These are phyloP conservation scores for Rhinoraja longicauda DNA, from an alignment of 2,797 vertebrate species.

Conservation along the genomic window DNA sequence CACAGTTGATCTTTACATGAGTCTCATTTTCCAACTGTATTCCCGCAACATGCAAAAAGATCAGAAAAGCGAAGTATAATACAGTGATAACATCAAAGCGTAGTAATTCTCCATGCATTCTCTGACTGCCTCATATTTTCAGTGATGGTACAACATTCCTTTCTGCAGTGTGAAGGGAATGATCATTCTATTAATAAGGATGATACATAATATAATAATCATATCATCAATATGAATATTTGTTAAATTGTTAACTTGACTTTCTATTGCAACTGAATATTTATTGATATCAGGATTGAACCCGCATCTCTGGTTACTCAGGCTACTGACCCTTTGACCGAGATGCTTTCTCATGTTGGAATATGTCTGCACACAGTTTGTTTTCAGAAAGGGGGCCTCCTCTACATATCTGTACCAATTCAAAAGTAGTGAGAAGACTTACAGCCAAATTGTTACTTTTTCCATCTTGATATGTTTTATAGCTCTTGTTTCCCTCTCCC, in stretches of 20 bases:
- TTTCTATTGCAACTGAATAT: neutral
- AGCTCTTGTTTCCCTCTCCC: too few relatives aligned
- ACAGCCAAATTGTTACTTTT: neutral
- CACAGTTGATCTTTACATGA: neutral
- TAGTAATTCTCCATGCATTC: neutral
- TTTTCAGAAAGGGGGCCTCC: neutral
- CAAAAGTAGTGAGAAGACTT: neutral
- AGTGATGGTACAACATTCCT: neutral
- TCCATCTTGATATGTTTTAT: neutral
- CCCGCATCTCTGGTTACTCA: too few relatives aligned
- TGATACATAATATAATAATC: neutral
- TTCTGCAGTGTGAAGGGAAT: neutral
- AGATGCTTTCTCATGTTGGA: neutral
- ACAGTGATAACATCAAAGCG: neutral
- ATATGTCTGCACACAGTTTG: neutral
- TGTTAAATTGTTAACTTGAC: neutral
- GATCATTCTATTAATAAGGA: neutral
- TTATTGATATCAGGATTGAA: neutral
- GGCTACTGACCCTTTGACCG: neutral
- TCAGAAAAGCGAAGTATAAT: neutral
- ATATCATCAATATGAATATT: neutral
- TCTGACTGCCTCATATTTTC: neutral
- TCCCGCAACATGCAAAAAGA: neutral
- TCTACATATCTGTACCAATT: neutral
- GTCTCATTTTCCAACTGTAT: neutral